Base-by-base conservation (phyloP, 1,140 invertebrate species). In the Hyles euphorbiae region DNA sequence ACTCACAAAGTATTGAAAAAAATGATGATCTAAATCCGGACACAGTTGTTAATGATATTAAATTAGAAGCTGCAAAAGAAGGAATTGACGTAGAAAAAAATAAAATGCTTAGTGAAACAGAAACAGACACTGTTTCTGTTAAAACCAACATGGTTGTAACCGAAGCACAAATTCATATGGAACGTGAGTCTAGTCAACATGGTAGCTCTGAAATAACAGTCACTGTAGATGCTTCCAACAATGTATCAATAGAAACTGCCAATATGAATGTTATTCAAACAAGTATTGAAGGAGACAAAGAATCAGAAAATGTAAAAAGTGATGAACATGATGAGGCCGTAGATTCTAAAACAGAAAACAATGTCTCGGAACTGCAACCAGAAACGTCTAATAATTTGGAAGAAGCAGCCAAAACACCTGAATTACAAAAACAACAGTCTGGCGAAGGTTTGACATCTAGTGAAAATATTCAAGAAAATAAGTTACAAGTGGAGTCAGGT, bases 131-230 rank as follows among this genome's bases (percentile, higher is more conserved):
- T 22, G 56, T 85, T 56, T 90, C 89, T 50, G 73, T 89, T 32
- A 85, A 86, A 76, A 85, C 86, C 12, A 90, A 89, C 58, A 88
- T 83, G 76, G 72, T 90, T 40, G 78, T 88, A 50, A 90, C 89
- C 12, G 89, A 90, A 86, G 89, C 88, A 40, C 87, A 89, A 82
- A 87, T 90, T 52, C 88, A 90, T 63, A 85, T 85, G 82, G 82
- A 89, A 68, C 71, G 78, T 40, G 79, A 83, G 67, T 83, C 79
- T 32, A 83, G 66, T 56, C 76, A 81, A 74, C 81, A 82, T 56
- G 81, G 81, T 12, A 86, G 71, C 69, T 84, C 83, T 33, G 82
- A 81, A 68, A 60, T 84, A 60, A 82, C 70, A 33, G 78, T 87
- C 40, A 87, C 78, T 56, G 69, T 88, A 22, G 84, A 82, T 78